These are phyloP conservation scores for Salvelinus alpinus DNA, from an alignment of 2,113 vertebrate species.

Conservation along the genomic window DNA sequence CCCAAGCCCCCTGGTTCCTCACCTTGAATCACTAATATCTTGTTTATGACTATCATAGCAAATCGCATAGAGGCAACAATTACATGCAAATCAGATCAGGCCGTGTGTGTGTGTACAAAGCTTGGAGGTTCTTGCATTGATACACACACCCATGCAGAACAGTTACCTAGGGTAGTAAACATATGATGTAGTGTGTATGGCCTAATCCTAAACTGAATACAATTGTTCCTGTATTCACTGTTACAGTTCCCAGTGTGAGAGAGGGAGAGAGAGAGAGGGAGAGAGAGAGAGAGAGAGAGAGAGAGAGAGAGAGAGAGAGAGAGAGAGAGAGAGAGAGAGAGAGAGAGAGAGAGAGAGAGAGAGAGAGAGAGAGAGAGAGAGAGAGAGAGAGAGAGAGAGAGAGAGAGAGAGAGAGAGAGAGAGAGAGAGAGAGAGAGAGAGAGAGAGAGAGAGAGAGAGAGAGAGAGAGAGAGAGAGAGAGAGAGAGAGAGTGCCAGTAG, in stretches of 20 bases:
- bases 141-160: neutral
- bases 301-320: too few species aligned
- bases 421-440: too few species aligned
- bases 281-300: too few species aligned
- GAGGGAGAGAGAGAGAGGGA: too few species aligned
- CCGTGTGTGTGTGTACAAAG: slow-evolving; percentile 27
- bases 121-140: neutral
- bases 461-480: too few species aligned
- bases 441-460: too few species aligned
- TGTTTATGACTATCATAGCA: slow-evolving; percentile 67
- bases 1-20: slow-evolving; percentile 67
- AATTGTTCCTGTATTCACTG: neutral
- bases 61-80: slow-evolving; percentile 50
- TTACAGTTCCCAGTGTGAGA: neutral
- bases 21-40: slow-evolving; percentile 73
- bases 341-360: too few species aligned
- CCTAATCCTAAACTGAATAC: neutral
- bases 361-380: too few species aligned
- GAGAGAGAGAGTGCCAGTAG: too few species aligned
- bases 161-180: neutral
- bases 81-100: slow-evolving; percentile 54
- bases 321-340: too few species aligned
- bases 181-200: neutral
- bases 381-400: too few species aligned
- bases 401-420: too few species aligned